These are phyloP conservation scores for Steromphala cineraria DNA, from an alignment of 2,888 invertebrate species.

Conservation along the genomic window DNA sequence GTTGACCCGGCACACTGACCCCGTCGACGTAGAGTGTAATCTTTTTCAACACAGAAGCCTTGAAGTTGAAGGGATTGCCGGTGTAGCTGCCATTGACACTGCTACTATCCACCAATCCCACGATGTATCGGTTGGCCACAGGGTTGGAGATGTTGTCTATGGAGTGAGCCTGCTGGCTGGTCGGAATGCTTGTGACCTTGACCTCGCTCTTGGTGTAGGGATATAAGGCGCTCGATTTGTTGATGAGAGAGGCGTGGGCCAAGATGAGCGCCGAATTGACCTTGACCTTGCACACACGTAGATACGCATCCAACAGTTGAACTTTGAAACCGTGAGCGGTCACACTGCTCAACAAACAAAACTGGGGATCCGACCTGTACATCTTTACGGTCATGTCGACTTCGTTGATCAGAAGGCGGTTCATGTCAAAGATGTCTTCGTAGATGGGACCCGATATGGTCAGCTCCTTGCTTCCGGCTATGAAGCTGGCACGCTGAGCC, in stretches of 20 bases:
- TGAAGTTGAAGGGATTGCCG: background rate
- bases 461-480: background rate
- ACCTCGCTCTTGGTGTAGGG: background rate
- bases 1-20: background rate
- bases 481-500: background rate
- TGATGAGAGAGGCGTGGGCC: background rate
- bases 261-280: background rate
- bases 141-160: background rate
- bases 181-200: background rate
- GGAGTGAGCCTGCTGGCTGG: background rate
- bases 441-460: background rate
- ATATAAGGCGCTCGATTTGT: background rate
- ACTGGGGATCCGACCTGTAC: background rate
- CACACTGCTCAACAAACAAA: background rate
- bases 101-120: background rate
- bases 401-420: background rate
- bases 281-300: background rate
- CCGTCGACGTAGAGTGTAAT: background rate
- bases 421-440: background rate
- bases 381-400: background rate
- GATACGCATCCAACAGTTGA: background rate
- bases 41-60: background rate
- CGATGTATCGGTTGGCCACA: background rate
- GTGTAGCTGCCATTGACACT: background rate
- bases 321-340: background rate